Percentiles rank a stretch among this genome's conserved stretches.
Conservation (phyloP, 2,113 vertebrate genomes). For the Catharus bicknelli region DNA sequence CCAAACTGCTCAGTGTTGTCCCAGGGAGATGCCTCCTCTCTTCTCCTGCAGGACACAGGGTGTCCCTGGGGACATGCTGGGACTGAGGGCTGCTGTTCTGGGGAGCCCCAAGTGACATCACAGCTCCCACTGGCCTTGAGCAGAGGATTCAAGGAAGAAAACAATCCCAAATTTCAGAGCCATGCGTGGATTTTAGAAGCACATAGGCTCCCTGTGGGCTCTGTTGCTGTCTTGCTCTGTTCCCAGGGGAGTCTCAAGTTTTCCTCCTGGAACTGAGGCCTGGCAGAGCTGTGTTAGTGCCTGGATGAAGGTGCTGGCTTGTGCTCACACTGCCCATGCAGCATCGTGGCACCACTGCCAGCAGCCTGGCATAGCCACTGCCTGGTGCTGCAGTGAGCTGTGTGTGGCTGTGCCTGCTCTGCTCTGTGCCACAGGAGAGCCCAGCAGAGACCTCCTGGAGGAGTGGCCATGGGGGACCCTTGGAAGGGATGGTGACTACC, state of each 20-base stretch:
- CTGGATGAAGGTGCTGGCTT: fast-evolving
- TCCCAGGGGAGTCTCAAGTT: background rate
- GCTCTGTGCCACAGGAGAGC: background rate
- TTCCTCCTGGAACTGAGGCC: background rate
- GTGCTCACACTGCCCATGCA: background rate
- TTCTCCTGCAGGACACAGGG: background rate
- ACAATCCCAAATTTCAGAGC: background rate
- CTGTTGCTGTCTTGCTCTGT: background rate
- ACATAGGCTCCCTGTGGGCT: background rate
- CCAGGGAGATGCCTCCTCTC: background rate
- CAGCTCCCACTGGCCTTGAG: background rate
- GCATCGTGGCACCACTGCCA: background rate
- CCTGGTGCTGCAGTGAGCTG: background rate
- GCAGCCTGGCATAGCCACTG: background rate
- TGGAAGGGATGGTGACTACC: no score
- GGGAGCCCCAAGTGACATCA: background rate
- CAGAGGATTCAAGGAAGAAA: background rate
- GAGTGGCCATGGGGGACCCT: fast-evolving
- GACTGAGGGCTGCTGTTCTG: background rate
- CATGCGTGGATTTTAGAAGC: fast-evolving
- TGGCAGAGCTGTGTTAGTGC: background rate
- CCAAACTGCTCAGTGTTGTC: fast-evolving
- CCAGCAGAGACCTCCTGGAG: background rate
- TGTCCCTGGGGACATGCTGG: background rate
- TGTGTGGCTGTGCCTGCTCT: background rate